Percentiles rank a stretch among this genome's conserved stretches.
phyloP scores from a whole-genome alignment of 1,140 invertebrate genomes.

The Meloidogyne floridensis region DNA sequence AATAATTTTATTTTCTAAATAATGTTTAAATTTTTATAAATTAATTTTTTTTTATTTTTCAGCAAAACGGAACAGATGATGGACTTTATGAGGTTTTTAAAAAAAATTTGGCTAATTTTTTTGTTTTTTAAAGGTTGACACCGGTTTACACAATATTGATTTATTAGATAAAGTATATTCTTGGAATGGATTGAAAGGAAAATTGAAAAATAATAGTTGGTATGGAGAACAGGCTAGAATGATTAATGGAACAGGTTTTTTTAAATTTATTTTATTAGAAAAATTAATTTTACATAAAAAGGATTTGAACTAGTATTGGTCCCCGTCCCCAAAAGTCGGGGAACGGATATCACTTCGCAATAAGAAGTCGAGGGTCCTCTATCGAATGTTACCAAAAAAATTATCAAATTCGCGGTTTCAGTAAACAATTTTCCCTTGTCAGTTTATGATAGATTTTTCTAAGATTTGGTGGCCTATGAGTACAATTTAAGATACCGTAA shows the following conservation, averaged over 20 bases:
- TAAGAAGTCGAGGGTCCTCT: no score
- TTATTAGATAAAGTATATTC: slow-evolving; percentile 47
- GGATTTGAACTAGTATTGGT: no score
- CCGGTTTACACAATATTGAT: slow-evolving; percentile 42
- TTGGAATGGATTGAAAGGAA: slow-evolving; percentile 32
- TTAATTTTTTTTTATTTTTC: neutral
- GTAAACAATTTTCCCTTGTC: no score
- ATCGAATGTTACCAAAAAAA: no score
- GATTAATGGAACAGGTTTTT: slow-evolving; percentile 58
- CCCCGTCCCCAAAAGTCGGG: no score
- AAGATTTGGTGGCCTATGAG: no score
- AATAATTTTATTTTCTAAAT: slow-evolving; percentile 23
- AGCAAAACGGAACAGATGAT: slow-evolving; percentile 50
- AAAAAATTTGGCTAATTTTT: neutral
- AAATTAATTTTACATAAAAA: neutral
- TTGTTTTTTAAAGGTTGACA: slow-evolving; percentile 37
- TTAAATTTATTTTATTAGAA: neutral
- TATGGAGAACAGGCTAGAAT: slow-evolving; percentile 51
- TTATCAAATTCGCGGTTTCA: no score
- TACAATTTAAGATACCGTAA: no score
- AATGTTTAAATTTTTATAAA: neutral
- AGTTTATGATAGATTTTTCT: no score
- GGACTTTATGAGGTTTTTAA: slow-evolving; percentile 52
- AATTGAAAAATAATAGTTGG: slow-evolving; percentile 44
- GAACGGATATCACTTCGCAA: no score